These are phyloP conservation scores for Drosophila nigricruria DNA, from an alignment of 2,888 invertebrate genomes.

Conservation along the genomic window DNA sequence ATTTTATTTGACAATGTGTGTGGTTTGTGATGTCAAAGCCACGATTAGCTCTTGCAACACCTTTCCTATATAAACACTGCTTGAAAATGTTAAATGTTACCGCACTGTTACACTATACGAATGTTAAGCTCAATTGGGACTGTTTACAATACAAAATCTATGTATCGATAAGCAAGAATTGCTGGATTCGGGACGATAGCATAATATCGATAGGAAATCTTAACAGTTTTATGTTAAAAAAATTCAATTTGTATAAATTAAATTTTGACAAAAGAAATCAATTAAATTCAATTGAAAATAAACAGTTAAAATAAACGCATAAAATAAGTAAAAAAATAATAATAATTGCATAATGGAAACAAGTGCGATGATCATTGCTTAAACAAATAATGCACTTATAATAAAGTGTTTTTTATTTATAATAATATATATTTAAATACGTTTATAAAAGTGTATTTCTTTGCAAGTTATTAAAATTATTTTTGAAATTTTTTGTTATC, in stretches of 20 bases:
- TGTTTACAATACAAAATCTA: not conserved
- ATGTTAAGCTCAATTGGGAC: conserved; percentile 9
- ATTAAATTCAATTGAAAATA: not conserved
- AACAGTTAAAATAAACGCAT: not conserved
- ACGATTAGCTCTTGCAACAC: not conserved
- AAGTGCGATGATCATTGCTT: not conserved
- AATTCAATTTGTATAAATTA: not conserved
- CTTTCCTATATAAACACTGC: not conserved
- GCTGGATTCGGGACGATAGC: not conserved
- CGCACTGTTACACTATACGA: conserved; percentile 5
- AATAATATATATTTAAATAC: not conserved
- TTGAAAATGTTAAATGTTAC: conserved; percentile 5
- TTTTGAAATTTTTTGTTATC: conserved; percentile 16
- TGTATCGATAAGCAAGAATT: conserved; percentile 16
- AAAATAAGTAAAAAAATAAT: too few relatives aligned
- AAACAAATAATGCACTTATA: too few relatives aligned
- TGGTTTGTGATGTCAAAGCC: conserved; percentile 7
- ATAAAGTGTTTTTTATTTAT: not conserved
- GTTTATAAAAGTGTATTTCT: not conserved
- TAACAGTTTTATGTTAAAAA: conserved; percentile 10
- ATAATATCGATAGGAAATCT: not conserved
- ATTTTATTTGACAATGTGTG: not conserved
- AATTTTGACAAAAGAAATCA: not conserved
- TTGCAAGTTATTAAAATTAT: not conserved
- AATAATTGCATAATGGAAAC: not conserved